Base-by-base conservation (phyloP, 2,888 invertebrate genomes). In the Caenorhabditis uteleia region DNA sequence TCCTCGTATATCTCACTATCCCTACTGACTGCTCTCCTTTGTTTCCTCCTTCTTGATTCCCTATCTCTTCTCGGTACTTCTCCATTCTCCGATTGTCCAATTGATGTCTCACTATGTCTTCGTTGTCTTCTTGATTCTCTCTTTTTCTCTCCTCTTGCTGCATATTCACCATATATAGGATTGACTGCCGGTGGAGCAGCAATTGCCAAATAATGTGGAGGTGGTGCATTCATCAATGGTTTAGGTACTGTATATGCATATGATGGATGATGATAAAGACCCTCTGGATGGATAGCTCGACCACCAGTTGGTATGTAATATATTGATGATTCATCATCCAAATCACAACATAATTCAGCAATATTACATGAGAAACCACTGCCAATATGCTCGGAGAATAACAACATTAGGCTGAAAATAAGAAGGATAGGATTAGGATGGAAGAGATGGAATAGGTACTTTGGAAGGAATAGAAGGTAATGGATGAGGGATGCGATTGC, bases 231-330 rank as follows among this genome's bases (percentile, higher is more conserved):
- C 27, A 60, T 60, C 1, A 71, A 43, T 7, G 61, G 55, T 31
- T 70, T 64, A 1, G 70, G 70, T 2, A 73, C 50, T 2, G 70
- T 54, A 38, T 75, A 75, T 1, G 70, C 66, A 50, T 73, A 75
- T 2, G 70, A 65, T 25, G 62, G 61, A 40, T 67, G 69, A 25
- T 68, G 68, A 44, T 73, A 73, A 20, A 73, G 58, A 2, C 56
- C 64, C 49, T 64, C 64, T 31, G 71, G 70, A 53, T 70, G 70
- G 16, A 75, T 50, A 6, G 72, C 53, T 34, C 72, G 51, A 8
- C 73, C 73, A n/a, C 70, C 69, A 8, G 75, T 74, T 21, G 77
- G 76, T 29, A 78, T 73, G 47, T 76, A 78, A 44, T 77, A 77
- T 40, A 78, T 78, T 33, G 71, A 71, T 25, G 62, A 57, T 23